Base-by-base conservation (phyloP, 2,113 vertebrate species). In the Aphelocoma coerulescens region DNA sequence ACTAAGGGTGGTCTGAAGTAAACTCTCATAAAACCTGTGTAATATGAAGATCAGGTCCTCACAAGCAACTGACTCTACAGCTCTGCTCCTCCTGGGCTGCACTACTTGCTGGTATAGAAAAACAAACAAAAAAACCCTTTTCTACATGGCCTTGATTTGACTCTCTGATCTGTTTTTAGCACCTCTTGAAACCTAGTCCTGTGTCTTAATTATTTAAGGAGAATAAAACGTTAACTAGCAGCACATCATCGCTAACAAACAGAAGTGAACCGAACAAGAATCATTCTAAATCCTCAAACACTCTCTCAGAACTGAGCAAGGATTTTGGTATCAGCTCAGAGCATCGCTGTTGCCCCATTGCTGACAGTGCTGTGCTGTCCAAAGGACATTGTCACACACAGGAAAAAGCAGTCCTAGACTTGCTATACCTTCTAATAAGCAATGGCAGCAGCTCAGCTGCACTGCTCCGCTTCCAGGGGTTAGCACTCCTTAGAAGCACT, bases 341-440 rank as follows among this genome's bases (percentile, higher is more conserved):
- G 55, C 33, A 46, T 27, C 1, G 2, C 33, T 33, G n/a, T 20
- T 79, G 24, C 17, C 49, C 44, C 0, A 0, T 0, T 39, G 19
- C 43, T 75, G 57, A n/a, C 11, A 39, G 27, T 2, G 32, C 52
- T 87, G 48, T 7, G 26, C 27, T 85, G 41, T 35, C 35, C 81
- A 87, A 54, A 78, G 41, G 44, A 65, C 30, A 21, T 4, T 10
- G 43, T 35, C 27, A 55, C 30, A 57, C 35, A 9, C 35, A 69
- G 35, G 19, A 71, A 71, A 75, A 84, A 58, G 68, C 76, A 87
- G 35, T 66, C 48, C 48, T 63, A 71, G 23, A 39, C 30, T 91
- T 66, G 15, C 23, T 68, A 4, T 22, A 43, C 33, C 7, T 44
- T 59, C 66, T 73, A 30, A 10, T 7, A 83, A 77, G 18, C 67